A percentile compares a stretch with the other conserved stretches of the same genome.
Evolutionary conservation across 92 coral and sea anemone genomes (phyloP).

Genomic region (Micromussa lordhowensis): DNA sequence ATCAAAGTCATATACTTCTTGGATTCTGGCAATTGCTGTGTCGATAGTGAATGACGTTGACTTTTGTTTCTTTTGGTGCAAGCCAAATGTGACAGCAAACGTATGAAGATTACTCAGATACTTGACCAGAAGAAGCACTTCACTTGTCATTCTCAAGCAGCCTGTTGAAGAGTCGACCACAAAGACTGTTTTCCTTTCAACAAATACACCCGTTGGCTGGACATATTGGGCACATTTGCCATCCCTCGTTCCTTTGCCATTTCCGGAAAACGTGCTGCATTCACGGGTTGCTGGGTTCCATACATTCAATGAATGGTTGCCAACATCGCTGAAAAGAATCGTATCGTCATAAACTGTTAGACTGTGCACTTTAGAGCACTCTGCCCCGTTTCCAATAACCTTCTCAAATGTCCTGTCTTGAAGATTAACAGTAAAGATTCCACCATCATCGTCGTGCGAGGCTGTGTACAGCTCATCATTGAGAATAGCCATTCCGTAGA

Average conservation of each 20-base stretch:
- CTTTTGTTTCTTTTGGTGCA: constrained; percentile 20
- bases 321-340: constrained; percentile 16
- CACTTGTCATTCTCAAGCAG: constrained; percentile 18
- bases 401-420: constrained; percentile 30
- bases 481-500: constrained; percentile 51
- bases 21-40: no score
- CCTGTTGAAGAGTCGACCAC: constrained; percentile 25
- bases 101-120: background rate
- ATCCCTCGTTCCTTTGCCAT: constrained; percentile 49
- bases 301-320: constrained; percentile 24
- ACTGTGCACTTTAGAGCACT: constrained; percentile 28
- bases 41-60: constrained; percentile 23
- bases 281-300: constrained; percentile 33
- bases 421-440: constrained; percentile 34
- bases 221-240: constrained; percentile 46
- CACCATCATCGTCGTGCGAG: constrained; percentile 38
- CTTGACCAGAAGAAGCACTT: background rate
- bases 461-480: constrained; percentile 33
- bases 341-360: background rate
- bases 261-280: constrained; percentile 27
- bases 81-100: constrained; percentile 27
- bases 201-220: constrained; percentile 42
- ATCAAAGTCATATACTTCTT: no score
- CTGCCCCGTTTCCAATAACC: constrained; percentile 17
- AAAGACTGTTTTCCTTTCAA: constrained; percentile 35